A percentile compares a stretch with the other conserved stretches of the same genome.
These are phyloP conservation scores for Eristalis pertinax DNA, from an alignment of 2,888 invertebrate genomes.

Conservation along the genomic window DNA sequence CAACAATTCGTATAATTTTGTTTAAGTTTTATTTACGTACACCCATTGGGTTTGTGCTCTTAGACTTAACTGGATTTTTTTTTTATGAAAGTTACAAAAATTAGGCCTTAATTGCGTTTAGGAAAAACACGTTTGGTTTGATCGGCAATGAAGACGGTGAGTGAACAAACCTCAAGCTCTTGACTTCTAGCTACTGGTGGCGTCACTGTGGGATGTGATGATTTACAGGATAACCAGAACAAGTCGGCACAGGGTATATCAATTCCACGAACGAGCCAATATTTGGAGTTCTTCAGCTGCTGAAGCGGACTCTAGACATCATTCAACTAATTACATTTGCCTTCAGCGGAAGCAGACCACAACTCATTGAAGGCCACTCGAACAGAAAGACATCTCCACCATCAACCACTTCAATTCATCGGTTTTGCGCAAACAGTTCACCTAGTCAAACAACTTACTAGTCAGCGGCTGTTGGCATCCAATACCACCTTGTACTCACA, in stretches of 20 bases:
- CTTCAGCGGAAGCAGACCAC: no score
- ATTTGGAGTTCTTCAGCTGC: no score
- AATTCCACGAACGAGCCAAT: neutral
- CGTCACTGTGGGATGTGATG: neutral
- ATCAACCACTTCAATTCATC: neutral
- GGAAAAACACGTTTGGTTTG: neutral
- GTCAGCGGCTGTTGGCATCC: neutral
- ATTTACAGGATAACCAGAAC: neutral
- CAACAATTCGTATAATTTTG: no score
- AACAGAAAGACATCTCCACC: neutral
- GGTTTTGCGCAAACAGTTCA: neutral
- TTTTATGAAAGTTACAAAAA: no score
- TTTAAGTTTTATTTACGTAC: no score
- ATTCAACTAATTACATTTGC: no score
- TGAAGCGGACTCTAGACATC: no score
- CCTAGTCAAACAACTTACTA: neutral
- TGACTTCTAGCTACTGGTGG: neutral
- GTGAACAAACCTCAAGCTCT: neutral
- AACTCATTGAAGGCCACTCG: neutral
- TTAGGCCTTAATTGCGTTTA: neutral
- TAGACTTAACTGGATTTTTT: no score
- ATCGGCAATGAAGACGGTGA: neutral
- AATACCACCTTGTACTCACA: neutral
- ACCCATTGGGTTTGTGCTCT: no score
- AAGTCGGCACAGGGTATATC: neutral